A percentile compares a stretch with the other conserved stretches of the same genome.
phyloP scores from a whole-genome alignment of 2,797 vertebrate genomes.

The Neosilurus mollespiculum region DNA sequence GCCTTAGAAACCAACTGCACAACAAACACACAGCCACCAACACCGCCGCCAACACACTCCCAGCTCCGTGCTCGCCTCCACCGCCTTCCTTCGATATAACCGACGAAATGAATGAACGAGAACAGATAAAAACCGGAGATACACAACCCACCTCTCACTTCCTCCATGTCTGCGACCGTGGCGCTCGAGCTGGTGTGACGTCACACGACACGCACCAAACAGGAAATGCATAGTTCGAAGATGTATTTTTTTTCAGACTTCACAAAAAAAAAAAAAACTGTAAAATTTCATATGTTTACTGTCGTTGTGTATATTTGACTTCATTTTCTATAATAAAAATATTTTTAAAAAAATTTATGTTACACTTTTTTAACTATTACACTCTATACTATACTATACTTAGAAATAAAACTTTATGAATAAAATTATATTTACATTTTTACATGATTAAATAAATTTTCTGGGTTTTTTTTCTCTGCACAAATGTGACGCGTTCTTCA shows the following conservation, averaged over 20 bases:
- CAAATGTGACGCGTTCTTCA: slow-evolving; percentile 19
- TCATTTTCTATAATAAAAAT: no score
- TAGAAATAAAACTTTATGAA: no score
- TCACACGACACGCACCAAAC: slow-evolving; percentile 38
- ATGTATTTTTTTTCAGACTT: no score
- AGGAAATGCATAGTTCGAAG: neutral
- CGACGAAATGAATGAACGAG: slow-evolving; percentile 34
- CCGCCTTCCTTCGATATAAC: neutral
- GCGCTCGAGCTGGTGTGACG: slow-evolving; percentile 59
- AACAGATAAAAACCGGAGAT: slow-evolving; percentile 6
- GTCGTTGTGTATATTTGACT: no score
- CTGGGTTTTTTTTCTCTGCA: neutral
- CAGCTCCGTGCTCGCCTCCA: neutral
- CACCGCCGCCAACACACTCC: neutral
- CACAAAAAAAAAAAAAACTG: no score
- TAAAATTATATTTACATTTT: neutral
- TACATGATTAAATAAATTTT: neutral
- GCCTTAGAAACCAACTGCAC: neutral
- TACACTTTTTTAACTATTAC: no score
- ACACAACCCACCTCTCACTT: slow-evolving; percentile 74
- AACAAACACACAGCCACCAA: neutral
- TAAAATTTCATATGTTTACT: no score
- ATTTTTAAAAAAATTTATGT: no score
- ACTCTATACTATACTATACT: neutral
- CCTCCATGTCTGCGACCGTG: slow-evolving; percentile 73